A percentile compares a stretch with the other conserved stretches of the same genome.
Evolutionary conservation across 1,140 invertebrate species (phyloP).

Genomic region (Nilaparvata lugens): DNA sequence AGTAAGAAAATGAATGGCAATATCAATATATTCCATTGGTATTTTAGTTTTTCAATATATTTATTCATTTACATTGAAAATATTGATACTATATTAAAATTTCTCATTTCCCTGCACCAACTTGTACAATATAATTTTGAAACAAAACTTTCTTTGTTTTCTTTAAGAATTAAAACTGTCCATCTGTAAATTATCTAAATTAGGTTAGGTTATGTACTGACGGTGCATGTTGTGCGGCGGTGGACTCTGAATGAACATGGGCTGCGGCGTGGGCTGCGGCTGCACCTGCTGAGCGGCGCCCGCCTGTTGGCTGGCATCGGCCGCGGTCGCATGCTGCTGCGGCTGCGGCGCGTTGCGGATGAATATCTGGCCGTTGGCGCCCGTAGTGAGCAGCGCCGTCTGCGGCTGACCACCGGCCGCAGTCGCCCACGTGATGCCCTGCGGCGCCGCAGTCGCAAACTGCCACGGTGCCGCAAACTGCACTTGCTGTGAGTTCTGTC

Average conservation of each 20-base stretch:
- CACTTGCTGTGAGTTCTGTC: slow-evolving; percentile 32
- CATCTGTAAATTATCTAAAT: not conserved
- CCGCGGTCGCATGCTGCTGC: slow-evolving; percentile 63
- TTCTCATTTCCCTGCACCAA: too few relatives aligned
- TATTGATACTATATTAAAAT: too few relatives aligned
- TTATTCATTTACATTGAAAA: too few relatives aligned
- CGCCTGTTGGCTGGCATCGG: slow-evolving; percentile 57
- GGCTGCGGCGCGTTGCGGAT: slow-evolving; percentile 51
- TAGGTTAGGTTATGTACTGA: too few relatives aligned
- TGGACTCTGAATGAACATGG: slow-evolving; percentile 77
- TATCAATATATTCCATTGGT: too few relatives aligned
- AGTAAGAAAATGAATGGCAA: too few relatives aligned
- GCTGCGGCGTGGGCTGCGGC: slow-evolving; percentile 61
- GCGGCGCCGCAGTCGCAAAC: slow-evolving; percentile 54
- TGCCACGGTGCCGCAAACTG: slow-evolving; percentile 48
- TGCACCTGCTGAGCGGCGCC: slow-evolving; percentile 61
- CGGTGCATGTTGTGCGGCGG: slow-evolving; percentile 56
- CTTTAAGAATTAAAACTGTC: too few relatives aligned
- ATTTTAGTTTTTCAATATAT: too few relatives aligned
- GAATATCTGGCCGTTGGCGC: slow-evolving; percentile 65
- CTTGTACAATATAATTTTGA: not conserved
- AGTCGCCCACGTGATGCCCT: slow-evolving; percentile 48
- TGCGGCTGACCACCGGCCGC: slow-evolving; percentile 45
- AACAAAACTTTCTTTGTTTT: too few relatives aligned
- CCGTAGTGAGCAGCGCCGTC: slow-evolving; percentile 47